A percentile compares a stretch with the other conserved stretches of the same genome.
These are phyloP conservation scores for Mormyrops attenuatus DNA, from an alignment of 2,797 vertebrate genomes.

Conservation along the genomic window DNA sequence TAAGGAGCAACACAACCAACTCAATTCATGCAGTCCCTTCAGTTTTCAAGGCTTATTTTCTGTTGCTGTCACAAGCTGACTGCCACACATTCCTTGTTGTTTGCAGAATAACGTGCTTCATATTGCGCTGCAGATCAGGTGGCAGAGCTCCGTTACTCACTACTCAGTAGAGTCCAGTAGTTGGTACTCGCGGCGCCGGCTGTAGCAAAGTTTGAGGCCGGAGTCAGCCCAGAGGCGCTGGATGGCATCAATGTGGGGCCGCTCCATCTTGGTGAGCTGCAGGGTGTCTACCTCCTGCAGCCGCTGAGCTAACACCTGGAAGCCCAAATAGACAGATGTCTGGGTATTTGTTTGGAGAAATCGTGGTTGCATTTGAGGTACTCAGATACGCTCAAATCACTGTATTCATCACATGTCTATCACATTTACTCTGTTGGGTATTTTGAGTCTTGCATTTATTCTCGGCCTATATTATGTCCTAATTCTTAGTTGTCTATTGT, in stretches of 20 bases:
- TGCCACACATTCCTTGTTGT: not conserved
- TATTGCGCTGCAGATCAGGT: not conserved
- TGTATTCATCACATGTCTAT: not conserved
- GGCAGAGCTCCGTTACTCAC: conserved; percentile 51
- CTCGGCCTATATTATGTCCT: not conserved
- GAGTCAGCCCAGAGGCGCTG: conserved; percentile 62
- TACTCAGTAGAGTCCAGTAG: conserved; percentile 74
- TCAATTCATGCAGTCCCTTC: not conserved
- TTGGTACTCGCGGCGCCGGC: conserved; percentile 67
- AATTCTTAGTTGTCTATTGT: not conserved
- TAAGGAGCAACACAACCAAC: not conserved
- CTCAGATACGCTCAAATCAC: not conserved
- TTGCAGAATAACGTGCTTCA: not conserved
- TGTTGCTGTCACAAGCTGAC: not conserved
- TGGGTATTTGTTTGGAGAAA: not conserved
- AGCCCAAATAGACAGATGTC: not conserved
- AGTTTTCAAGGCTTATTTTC: not conserved
- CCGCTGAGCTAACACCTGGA: conserved; percentile 52
- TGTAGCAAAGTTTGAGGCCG: conserved; percentile 61
- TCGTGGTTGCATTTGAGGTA: not conserved
- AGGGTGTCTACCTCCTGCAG: conserved; percentile 54
- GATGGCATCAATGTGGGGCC: conserved; percentile 50
- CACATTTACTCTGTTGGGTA: not conserved
- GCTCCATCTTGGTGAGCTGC: conserved; percentile 56
- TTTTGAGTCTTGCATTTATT: not conserved